Base-by-base conservation (phyloP, 2,888 invertebrate species). In the Tanypteryx hageni region DNA sequence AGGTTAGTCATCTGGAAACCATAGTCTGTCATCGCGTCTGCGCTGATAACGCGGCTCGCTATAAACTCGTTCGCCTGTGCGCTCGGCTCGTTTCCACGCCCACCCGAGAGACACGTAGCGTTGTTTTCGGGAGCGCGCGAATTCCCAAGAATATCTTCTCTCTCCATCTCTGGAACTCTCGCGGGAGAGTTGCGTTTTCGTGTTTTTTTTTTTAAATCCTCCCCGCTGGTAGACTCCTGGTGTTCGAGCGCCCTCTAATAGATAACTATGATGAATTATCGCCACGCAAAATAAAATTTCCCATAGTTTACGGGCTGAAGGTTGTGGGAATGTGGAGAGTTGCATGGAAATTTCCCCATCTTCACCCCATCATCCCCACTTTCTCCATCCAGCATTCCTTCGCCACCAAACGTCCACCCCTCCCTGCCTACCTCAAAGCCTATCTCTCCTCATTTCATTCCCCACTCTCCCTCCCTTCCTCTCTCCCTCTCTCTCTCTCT, bases 21-120 rank as follows among this genome's bases (percentile, higher is more conserved):
- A 76, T 76, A 76, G 76, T 76, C 76, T 76, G 76, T 76, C 76
- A 76, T 76, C 27, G 76, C 76, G 68, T 68, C 68, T 68, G 68
- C 68, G 13, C 76, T 76, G 76, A 76, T 76, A 76, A 76, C 76
- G 27, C 22, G 22, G 76, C 68, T 68, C 68, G 68, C 76, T 76
- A 27, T 27, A 76, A 76, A 27, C 76, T 76, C 22, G 8, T 27
- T 27, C 76, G 76, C 10, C 5, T 44, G 44, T 27, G 68, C 68
- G 64, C 16, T 1, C 3, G 3, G 3, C 44, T 44, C 44, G 44
- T 44, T 44, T 44, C 44, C 44, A 44, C 5, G 5, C 44, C 44
- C 44, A 64, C n/a, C 16, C 64, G 64, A 64, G 64, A 64, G n/a
- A 22, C n/a, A n/a, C 13, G 64, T 16, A 64, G 64, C 16, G 5